Evolutionary conservation across 2,113 vertebrate species (phyloP), one percentile per base, ranked within the genome.

Genomic region (Gambusia affinis): DNA sequence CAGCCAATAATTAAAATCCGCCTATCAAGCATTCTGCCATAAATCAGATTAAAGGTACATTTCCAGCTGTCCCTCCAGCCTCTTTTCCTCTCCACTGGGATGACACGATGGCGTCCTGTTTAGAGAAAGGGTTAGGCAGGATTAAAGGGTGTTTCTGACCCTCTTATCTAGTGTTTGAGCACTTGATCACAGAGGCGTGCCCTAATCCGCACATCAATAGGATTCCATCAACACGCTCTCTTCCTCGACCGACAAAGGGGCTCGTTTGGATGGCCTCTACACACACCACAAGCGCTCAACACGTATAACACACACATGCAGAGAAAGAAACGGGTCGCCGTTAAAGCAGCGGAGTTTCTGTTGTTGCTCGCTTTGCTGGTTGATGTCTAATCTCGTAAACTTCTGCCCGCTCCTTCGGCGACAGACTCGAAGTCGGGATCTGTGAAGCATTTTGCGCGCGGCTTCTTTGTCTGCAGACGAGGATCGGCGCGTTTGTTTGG

Each of bases 201-300:
- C 95, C 93, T 98, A 97, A 99, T 97, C 95, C 95, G 85, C 95
- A 97, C 95, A 96, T 97, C 97, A 95, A 97, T 98, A 96, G 91
- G 83, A 92, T 89, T 93, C 96, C 94, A 94, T 98, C 96, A 97
- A 91, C 95, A 94, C 95, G 91, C 78, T 94, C 94, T 94, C 94
- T 94, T 93, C 93, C 94, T 95, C 93, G 95, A 89, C 94, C 84
- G 86, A 91, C 91, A 91, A 90, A 78, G 79, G 79, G 87, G 94
- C 93, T 96, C 96, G 94, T 96, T 95, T 95, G 94, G 94, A 87
- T 78, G 60, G 72, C 39, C 67, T 15, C 67, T n/a, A 11, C 22
- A 67, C 84, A 64, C 60, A 71, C 65, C 47, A 19, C 27, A 42
- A 54, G 29, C 54, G 51, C 54, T 71, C 57, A 62, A 77, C 64